Conservation (phyloP, 1,140 invertebrate species). For the Tribolium madens region DNA sequence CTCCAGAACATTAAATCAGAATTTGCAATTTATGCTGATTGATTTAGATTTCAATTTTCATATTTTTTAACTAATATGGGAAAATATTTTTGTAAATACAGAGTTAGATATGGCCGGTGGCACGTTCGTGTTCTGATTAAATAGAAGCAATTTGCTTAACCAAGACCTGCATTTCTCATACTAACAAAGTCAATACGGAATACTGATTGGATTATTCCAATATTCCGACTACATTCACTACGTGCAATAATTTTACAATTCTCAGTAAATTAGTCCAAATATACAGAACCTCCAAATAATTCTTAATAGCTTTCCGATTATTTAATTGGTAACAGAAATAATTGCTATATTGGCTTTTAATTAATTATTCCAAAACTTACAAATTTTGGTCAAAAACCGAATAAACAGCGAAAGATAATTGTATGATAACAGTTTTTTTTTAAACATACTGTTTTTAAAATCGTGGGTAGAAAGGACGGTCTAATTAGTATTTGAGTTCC, state of each 20-base stretch:
- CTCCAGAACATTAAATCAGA: background rate
- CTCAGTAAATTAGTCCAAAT: background rate
- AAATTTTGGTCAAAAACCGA: too few species aligned
- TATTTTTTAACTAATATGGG: too few species aligned
- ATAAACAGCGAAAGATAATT: too few species aligned
- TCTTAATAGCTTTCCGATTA: background rate
- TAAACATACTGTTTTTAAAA: too few species aligned
- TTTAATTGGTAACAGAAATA: background rate
- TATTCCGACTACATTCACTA: background rate
- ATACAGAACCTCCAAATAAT: background rate
- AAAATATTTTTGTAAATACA: background rate
- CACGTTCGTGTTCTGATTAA: background rate
- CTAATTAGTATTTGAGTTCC: too few species aligned
- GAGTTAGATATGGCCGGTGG: background rate
- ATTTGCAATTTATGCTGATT: background rate
- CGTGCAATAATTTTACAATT: slow-evolving; percentile 11
- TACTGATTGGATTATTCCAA: slow-evolving; percentile 27
- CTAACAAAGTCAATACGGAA: slow-evolving; percentile 7
- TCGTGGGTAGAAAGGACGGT: too few species aligned
- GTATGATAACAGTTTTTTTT: too few species aligned
- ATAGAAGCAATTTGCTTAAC: slow-evolving; percentile 16
- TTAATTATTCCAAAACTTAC: background rate
- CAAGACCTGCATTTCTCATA: slow-evolving; percentile 17
- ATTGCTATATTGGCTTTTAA: background rate
- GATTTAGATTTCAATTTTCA: background rate